phyloP scores from a whole-genome alignment of 2,113 vertebrate genomes.

The Hemichromis elongatus region DNA sequence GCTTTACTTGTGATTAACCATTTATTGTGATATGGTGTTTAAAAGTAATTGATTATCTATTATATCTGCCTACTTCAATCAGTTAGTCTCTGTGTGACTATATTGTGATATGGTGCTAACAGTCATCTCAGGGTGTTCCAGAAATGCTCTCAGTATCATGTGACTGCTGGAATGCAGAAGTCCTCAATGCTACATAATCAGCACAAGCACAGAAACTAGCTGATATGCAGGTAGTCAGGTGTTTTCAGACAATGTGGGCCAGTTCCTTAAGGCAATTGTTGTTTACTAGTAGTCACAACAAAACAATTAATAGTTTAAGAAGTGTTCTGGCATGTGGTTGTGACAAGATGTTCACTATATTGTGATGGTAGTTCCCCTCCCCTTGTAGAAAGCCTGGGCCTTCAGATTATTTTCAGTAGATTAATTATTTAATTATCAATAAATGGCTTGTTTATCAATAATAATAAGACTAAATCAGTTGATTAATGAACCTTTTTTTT shows the following conservation, averaged over 20 bases:
- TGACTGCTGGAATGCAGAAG: conserved; percentile 53
- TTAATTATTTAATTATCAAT: background rate
- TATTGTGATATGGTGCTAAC: background rate
- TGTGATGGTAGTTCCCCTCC: background rate
- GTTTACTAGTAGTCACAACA: background rate
- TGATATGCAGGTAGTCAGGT: conserved; percentile 42
- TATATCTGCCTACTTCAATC: background rate
- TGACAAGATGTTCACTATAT: background rate
- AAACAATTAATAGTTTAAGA: background rate
- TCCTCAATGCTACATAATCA: background rate
- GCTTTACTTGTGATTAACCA: background rate
- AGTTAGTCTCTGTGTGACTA: background rate
- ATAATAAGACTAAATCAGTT: background rate
- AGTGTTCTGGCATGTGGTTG: background rate
- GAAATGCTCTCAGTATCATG: conserved; percentile 10
- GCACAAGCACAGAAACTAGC: background rate
- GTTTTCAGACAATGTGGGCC: background rate
- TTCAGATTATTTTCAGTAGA: background rate
- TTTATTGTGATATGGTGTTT: background rate
- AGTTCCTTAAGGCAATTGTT: background rate
- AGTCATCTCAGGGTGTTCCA: background rate
- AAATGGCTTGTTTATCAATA: background rate
- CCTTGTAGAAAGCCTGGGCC: background rate
- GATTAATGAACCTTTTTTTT: background rate
- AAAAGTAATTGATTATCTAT: background rate